Evolutionary conservation across 2,113 vertebrate genomes (phyloP).

Genomic region (Sprattus sprattus): DNA sequence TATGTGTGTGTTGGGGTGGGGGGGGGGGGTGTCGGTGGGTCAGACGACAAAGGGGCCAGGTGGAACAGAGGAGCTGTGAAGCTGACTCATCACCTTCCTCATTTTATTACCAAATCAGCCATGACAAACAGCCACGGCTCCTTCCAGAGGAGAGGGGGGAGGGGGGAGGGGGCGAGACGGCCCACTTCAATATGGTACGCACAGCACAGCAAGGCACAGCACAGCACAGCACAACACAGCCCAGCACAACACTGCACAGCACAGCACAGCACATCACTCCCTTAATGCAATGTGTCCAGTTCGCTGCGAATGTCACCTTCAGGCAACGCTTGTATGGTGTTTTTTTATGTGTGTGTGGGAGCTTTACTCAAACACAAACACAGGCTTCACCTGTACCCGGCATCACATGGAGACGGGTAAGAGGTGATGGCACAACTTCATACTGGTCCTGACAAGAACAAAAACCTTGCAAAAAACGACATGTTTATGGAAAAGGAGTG

Average conservation of each 20-base stretch:
- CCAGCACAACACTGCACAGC: too few relatives aligned
- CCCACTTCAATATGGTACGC: too few relatives aligned
- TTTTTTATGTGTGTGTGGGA: neutral
- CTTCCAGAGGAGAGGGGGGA: slow-evolving; percentile 60
- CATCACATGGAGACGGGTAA: neutral
- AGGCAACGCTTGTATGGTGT: neutral
- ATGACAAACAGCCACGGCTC: slow-evolving; percentile 70
- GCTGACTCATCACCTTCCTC: slow-evolving; percentile 69
- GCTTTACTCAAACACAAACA: neutral
- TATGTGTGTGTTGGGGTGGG: slow-evolving; percentile 47
- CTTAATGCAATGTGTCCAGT: slow-evolving; percentile 62
- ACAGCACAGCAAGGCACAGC: too few relatives aligned
- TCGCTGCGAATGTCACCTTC: slow-evolving; percentile 59
- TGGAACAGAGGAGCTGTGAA: slow-evolving; percentile 58
- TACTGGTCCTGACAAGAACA: neutral
- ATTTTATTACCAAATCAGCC: slow-evolving; percentile 77
- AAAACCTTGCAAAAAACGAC: neutral
- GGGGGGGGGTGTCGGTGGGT: too few relatives aligned
- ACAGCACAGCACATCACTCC: slow-evolving; percentile 52
- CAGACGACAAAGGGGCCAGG: slow-evolving; percentile 57
- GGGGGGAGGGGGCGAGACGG: slow-evolving; percentile 24
- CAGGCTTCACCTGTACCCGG: neutral
- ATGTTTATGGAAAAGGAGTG: neutral
- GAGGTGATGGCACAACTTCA: neutral
- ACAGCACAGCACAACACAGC: too few relatives aligned